These are phyloP conservation scores for Patiria miniata DNA, from an alignment of 35 echinoderm and acorn worm species.

Conservation along the genomic window DNA sequence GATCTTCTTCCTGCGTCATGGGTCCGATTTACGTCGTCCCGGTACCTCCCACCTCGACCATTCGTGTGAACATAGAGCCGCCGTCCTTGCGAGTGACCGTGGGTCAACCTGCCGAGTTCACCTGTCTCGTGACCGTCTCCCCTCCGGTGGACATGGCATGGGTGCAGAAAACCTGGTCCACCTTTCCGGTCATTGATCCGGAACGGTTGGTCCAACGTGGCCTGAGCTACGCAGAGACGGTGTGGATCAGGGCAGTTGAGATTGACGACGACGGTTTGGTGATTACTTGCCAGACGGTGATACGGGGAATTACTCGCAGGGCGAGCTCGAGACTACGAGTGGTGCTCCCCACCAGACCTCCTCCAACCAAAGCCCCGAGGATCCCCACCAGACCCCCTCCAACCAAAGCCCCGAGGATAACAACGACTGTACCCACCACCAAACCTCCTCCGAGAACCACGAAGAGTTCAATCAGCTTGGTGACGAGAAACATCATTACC, in stretches of 20 bases:
- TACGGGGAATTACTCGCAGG: background rate
- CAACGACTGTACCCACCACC: background rate
- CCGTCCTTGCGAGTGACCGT: background rate
- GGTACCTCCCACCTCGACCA: background rate
- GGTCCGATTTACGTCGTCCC: conserved; percentile 2
- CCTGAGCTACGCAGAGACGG: background rate
- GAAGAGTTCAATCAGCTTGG: background rate
- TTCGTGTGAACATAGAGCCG: background rate
- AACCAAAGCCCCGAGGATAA: background rate
- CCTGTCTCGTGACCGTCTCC: background rate
- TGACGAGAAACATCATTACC: background rate
- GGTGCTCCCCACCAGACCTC: background rate
- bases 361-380: background rate
- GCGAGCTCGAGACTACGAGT: background rate
- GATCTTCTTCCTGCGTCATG: background rate
- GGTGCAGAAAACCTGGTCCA: background rate
- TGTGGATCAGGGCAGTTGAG: background rate
- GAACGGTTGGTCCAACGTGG: background rate
- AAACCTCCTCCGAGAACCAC: background rate
- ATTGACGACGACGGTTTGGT: background rate
- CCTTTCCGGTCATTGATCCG: background rate
- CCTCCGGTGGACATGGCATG: background rate
- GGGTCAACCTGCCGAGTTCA: background rate
- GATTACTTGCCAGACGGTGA: background rate
- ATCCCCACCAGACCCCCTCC: background rate